phyloP scores from a whole-genome alignment of 1,140 invertebrate genomes.

The Triops longicaudatus region DNA sequence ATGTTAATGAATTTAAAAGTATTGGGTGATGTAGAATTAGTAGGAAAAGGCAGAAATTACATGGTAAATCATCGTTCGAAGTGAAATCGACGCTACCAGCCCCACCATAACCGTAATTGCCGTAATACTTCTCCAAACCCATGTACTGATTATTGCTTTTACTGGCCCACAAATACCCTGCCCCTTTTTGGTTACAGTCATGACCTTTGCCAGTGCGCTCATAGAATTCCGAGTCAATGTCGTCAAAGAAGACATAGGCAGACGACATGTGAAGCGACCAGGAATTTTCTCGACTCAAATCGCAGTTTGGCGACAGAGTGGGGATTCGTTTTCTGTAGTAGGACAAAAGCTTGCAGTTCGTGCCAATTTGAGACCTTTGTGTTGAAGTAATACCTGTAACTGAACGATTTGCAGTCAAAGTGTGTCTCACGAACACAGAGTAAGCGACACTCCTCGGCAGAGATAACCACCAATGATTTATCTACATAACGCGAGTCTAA shows the following conservation, averaged over 20 bases:
- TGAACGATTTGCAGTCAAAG: slow-evolving; percentile 71
- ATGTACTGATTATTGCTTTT: not conserved
- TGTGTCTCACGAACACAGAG: slow-evolving; percentile 61
- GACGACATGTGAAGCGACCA: slow-evolving; percentile 13
- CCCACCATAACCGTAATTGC: slow-evolving; percentile 7
- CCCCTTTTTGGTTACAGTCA: slow-evolving; percentile 16
- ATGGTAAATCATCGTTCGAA: not conserved
- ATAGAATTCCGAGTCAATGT: slow-evolving; percentile 66
- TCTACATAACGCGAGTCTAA: slow-evolving; percentile 54
- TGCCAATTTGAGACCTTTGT: not conserved
- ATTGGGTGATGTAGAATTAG: not conserved
- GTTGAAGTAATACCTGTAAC: slow-evolving; percentile 54
- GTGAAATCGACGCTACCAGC: not conserved
- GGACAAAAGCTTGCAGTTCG: not conserved
- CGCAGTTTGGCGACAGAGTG: slow-evolving; percentile 23
- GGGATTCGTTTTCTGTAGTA: not conserved
- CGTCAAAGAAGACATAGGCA: slow-evolving; percentile 50
- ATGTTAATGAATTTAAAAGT: not conserved
- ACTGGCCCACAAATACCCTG: not conserved
- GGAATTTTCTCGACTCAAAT: slow-evolving; percentile 27
- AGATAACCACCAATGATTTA: slow-evolving; percentile 55
- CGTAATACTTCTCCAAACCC: not conserved
- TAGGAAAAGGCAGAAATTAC: not conserved
- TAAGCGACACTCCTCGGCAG: slow-evolving; percentile 59
- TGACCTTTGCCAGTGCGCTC: slow-evolving; percentile 41